A percentile compares a stretch with the other conserved stretches of the same genome.
These are phyloP conservation scores for Capreolus pygargus DNA, from an alignment of 2,113 vertebrate species.

Conservation along the genomic window DNA sequence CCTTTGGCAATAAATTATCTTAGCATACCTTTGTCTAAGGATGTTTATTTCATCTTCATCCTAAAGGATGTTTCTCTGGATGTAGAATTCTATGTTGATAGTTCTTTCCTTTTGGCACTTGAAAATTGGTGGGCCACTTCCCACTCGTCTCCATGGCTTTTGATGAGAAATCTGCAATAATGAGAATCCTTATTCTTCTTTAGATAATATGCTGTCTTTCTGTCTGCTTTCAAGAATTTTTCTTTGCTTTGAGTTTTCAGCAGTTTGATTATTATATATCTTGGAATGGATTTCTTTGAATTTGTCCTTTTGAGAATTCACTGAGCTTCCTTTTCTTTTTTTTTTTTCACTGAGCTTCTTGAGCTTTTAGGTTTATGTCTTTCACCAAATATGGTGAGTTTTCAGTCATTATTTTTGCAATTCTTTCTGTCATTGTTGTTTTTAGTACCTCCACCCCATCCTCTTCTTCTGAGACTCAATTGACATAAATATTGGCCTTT, in stretches of 20 bases:
- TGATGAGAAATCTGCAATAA: background rate
- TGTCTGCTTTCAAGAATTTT: background rate
- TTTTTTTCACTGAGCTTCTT: background rate
- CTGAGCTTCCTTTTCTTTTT: background rate
- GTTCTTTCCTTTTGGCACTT: background rate
- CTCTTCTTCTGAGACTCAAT: background rate
- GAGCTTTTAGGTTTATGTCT: background rate
- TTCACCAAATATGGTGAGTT: background rate
- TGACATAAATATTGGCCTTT: background rate
- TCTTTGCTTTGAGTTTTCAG: constrained; percentile 1
- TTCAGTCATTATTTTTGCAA: background rate
- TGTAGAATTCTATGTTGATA: background rate
- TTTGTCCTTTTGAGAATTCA: background rate
- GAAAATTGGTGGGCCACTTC: background rate
- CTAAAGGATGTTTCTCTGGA: background rate
- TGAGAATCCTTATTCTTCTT: background rate
- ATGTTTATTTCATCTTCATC: background rate
- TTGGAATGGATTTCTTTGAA: background rate
- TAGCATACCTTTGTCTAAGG: background rate
- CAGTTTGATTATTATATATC: background rate
- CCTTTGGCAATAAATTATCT: background rate
- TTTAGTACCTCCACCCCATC: background rate
- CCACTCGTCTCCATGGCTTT: background rate
- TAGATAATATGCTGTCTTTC: background rate
- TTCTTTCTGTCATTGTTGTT: background rate